phyloP scores from a whole-genome alignment of 2,113 vertebrate genomes.

The Tragelaphus imberbis region DNA sequence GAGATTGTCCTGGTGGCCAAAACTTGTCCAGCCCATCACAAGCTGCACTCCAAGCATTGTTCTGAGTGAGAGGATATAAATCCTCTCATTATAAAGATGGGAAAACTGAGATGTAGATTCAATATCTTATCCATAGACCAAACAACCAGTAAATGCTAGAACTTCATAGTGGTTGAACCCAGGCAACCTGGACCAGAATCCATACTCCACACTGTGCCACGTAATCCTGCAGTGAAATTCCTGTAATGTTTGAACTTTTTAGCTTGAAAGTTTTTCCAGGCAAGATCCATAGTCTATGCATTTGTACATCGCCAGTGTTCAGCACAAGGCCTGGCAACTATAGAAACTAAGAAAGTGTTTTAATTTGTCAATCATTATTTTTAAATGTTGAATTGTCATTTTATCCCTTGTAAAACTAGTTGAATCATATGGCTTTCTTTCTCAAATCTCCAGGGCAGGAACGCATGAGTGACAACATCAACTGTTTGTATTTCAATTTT shows the following conservation, averaged over 20 bases:
- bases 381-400: not conserved
- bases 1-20: not conserved
- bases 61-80: not conserved
- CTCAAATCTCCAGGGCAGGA: not conserved
- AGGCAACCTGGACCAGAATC: not conserved
- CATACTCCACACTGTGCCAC: fast-evolving
- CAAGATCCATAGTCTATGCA: not conserved
- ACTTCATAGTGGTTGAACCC: not conserved
- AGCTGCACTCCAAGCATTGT: not conserved
- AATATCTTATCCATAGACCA: not conserved
- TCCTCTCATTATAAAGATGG: not conserved
- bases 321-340: not conserved
- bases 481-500: not conserved
- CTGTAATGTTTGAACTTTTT: not conserved
- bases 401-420: not conserved
- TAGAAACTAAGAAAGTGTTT: not conserved
- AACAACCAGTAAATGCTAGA: not conserved
- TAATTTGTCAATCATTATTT: not conserved
- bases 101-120: not conserved
- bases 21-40: not conserved
- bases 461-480: not conserved
- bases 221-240: not conserved
- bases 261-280: not conserved
- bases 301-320: not conserved
- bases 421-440: not conserved